Conservation (phyloP, 2,888 invertebrate species). For the Ptilodon capucinus region DNA sequence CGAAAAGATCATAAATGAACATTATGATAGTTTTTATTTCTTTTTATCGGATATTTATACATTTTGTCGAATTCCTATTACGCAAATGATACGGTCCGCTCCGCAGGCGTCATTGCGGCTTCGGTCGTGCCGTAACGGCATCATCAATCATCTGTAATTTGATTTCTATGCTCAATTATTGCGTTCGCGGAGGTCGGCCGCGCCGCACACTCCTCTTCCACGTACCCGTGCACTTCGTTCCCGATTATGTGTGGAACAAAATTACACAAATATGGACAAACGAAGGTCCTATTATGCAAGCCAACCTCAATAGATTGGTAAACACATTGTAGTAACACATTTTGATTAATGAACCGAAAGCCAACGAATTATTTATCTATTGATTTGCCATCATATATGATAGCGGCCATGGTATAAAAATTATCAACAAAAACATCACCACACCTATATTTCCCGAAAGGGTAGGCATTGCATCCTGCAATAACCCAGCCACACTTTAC, state of each 20-base stretch:
- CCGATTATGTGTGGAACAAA: conserved; percentile 32
- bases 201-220: conserved; percentile 63
- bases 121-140: conserved; percentile 78
- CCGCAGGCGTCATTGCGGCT: conserved; percentile 72
- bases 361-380: background rate
- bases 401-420: no score
- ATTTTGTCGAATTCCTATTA: conserved; percentile 72
- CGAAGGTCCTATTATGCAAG: background rate
- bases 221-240: conserved; percentile 49
- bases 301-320: no score
- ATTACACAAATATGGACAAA: conserved; percentile 33
- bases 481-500: no score
- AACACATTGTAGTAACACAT: background rate
- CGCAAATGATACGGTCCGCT: conserved; percentile 74
- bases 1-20: background rate
- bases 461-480: no score
- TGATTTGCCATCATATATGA: no score
- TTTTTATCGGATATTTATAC: conserved; percentile 31
- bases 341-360: background rate
- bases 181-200: conserved; percentile 76
- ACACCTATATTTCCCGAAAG: no score
- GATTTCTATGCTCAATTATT: conserved; percentile 83
- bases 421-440: no score
- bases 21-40: conserved; percentile 4
- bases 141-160: conserved; percentile 82